Conservation (phyloP, 2,888 invertebrate genomes). For the Carpatolechia fugitivella region DNA sequence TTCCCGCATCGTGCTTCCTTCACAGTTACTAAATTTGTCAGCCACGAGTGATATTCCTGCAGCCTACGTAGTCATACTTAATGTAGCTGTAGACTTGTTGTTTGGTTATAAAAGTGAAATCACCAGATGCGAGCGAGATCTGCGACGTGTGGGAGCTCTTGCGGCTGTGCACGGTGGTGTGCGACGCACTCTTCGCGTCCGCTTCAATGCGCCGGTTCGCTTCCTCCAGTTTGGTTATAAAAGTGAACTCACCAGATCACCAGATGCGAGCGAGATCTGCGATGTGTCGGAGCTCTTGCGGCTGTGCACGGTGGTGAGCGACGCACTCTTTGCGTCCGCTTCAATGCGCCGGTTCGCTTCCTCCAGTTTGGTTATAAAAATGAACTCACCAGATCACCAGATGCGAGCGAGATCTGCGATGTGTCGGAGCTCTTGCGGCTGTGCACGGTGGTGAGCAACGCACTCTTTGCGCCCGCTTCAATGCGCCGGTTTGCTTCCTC, state of each 20-base stretch:
- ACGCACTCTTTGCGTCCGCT: constrained; percentile 91
- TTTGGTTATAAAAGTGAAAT: no score
- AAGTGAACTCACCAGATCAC: constrained; percentile 88
- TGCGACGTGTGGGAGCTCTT: constrained; percentile 96
- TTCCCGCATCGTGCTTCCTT: neutral
- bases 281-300: constrained; percentile 95
- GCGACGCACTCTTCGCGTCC: constrained; percentile 89
- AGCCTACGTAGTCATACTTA: no score
- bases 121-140: constrained; percentile 91
- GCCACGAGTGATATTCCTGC: no score
- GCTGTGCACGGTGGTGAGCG: constrained; percentile 82
- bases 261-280: constrained; percentile 92
- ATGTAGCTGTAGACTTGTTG: no score
- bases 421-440: constrained; percentile 94
- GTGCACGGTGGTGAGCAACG: constrained; percentile 81
- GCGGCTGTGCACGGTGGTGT: constrained; percentile 84
- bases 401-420: constrained; percentile 92
- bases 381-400: constrained; percentile 87
- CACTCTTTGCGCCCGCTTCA: constrained; percentile 94
- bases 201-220: constrained; percentile 97
- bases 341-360: constrained; percentile 95
- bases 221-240: no score
- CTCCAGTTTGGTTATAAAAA: no score
- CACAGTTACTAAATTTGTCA: neutral
- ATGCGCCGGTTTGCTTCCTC: constrained; percentile 97